phyloP scores from a whole-genome alignment of 2,888 invertebrate genomes.

The Phorcus lineatus region DNA sequence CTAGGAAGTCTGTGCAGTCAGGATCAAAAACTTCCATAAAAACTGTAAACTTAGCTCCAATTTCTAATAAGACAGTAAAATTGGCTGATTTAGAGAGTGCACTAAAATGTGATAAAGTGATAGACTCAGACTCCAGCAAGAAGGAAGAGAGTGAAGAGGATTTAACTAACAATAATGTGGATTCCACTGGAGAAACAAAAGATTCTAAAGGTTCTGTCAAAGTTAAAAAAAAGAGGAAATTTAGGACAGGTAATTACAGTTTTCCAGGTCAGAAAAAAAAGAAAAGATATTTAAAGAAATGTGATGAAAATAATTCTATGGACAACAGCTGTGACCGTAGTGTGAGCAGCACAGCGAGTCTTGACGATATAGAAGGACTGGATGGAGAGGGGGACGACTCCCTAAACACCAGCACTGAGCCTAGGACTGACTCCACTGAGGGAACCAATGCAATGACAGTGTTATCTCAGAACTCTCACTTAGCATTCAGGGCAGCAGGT shows the following conservation, averaged over 20 bases:
- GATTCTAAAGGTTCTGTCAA: constrained; percentile 17
- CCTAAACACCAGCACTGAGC: background rate
- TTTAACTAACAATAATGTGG: constrained; percentile 19
- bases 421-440: background rate
- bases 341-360: constrained; percentile 22
- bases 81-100: constrained; percentile 49
- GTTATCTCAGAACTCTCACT: constrained; percentile 46
- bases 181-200: constrained; percentile 6
- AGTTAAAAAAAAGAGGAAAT: constrained; percentile 34
- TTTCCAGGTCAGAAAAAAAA: constrained; percentile 43
- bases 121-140: constrained; percentile 6
- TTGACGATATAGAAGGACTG: background rate
- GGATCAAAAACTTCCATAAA: constrained; percentile 35
- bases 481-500: constrained; percentile 37
- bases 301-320: constrained; percentile 12
- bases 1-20: constrained; percentile 36
- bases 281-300: constrained; percentile 26
- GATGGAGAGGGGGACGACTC: background rate
- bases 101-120: constrained; percentile 33
- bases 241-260: constrained; percentile 39
- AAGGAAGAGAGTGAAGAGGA: background rate
- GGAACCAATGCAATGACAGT: constrained; percentile 42
- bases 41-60: constrained; percentile 49
- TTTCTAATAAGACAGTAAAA: constrained; percentile 47
- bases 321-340: constrained; percentile 26